A percentile compares a stretch with the other conserved stretches of the same genome.
These are phyloP conservation scores for Hypomecis atomaria DNA, from an alignment of 2,888 invertebrate genomes.

Conservation along the genomic window DNA sequence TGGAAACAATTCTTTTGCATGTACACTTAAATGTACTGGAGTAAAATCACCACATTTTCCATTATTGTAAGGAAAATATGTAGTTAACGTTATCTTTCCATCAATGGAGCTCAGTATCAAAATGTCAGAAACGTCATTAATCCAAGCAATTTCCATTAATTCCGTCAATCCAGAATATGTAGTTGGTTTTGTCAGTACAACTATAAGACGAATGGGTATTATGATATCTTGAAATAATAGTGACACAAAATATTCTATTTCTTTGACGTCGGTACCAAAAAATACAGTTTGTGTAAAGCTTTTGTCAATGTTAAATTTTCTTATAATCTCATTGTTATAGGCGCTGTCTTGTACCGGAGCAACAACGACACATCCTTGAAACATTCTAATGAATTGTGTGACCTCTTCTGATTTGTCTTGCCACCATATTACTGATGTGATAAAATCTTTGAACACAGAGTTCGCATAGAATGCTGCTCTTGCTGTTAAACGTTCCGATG, in stretches of 20 bases:
- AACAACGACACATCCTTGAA: slow-evolving; percentile 49
- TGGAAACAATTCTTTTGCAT: slow-evolving; percentile 49
- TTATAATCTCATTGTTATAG: slow-evolving; percentile 29
- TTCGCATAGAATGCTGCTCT: slow-evolving; percentile 52
- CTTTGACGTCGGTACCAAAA: slow-evolving; percentile 49
- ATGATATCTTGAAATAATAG: slow-evolving; percentile 48
- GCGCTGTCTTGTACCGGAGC: slow-evolving; percentile 38
- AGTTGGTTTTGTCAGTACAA: slow-evolving; percentile 48
- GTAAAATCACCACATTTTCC: slow-evolving; percentile 54
- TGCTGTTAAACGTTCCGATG: slow-evolving; percentile 37
- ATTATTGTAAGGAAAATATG: slow-evolving; percentile 59
- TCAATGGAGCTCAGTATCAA: slow-evolving; percentile 50
- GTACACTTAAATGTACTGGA: slow-evolving; percentile 47
- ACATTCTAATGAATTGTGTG: slow-evolving; percentile 49
- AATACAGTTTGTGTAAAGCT: slow-evolving; percentile 57
- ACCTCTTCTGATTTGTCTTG: slow-evolving; percentile 40
- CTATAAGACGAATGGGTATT: slow-evolving; percentile 52
- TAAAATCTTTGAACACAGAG: slow-evolving; percentile 46
- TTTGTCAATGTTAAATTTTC: slow-evolving; percentile 38
- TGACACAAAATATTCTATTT: slow-evolving; percentile 51
- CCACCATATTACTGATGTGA: slow-evolving; percentile 57
- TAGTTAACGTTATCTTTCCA: slow-evolving; percentile 47
- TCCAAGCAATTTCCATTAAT: slow-evolving; percentile 55
- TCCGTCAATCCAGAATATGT: slow-evolving; percentile 37
- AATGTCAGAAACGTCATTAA: slow-evolving; percentile 59